A percentile compares a stretch with the other conserved stretches of the same genome.
Evolutionary conservation across 2,888 invertebrate genomes (phyloP).

Genomic region (Acleris laterana): DNA sequence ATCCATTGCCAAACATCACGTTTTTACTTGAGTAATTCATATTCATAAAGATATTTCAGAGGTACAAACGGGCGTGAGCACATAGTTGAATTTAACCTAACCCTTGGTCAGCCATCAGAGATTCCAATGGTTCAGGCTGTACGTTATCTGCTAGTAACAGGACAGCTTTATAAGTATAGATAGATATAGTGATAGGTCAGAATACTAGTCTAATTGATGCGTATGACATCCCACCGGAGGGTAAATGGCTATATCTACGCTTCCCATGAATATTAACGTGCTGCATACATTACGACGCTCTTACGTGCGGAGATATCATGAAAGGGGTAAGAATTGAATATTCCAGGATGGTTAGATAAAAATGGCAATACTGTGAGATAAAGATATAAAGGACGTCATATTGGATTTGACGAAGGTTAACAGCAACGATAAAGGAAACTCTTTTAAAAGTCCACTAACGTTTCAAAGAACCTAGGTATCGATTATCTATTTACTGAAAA

Average conservation of each 20-base stretch:
- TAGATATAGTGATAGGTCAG: conserved; percentile 1
- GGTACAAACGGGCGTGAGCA: no score
- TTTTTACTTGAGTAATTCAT: no score
- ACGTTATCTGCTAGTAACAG: neutral
- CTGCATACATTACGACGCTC: conserved; percentile 9
- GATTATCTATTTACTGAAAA: no score
- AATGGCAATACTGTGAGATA: neutral
- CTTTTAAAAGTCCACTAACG: no score
- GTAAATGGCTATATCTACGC: conserved; percentile 13
- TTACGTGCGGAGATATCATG: neutral
- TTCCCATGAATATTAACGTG: conserved; percentile 24
- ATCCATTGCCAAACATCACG: neutral
- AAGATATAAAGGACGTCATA: neutral
- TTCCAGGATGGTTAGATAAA: neutral
- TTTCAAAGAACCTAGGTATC: no score
- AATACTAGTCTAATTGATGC: conserved; percentile 4
- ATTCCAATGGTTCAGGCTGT: no score
- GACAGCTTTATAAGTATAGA: conserved; percentile 7
- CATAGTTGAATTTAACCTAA: no score
- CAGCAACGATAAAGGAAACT: no score
- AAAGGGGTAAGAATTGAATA: conserved; percentile 3
- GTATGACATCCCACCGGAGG: neutral
- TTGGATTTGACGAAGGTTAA: neutral
- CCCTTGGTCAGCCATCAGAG: no score
- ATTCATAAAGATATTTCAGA: no score